Evolutionary conservation across 2,888 invertebrate genomes (phyloP).

Genomic region (Metallyticus violacea): DNA sequence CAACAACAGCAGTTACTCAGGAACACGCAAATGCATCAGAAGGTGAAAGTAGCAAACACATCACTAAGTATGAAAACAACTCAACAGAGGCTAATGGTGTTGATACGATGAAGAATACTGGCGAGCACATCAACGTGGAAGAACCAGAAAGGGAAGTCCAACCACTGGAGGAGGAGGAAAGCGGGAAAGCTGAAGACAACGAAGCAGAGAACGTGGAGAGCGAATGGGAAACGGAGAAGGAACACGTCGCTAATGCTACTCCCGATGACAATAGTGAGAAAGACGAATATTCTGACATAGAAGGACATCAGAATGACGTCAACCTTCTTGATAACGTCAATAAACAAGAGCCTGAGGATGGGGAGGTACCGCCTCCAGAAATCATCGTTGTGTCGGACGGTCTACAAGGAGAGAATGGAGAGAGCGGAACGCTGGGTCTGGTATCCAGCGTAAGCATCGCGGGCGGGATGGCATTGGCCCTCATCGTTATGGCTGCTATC

Average conservation of each 20-base stretch:
- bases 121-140: not conserved
- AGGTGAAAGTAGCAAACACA: not conserved
- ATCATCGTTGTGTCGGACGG: not conserved
- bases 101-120: no score
- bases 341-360: not conserved
- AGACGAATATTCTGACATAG: not conserved
- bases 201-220: not conserved
- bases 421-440: not conserved
- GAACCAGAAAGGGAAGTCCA: not conserved
- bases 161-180: not conserved
- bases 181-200: not conserved
- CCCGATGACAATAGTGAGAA: not conserved
- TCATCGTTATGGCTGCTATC: constrained; percentile 11
- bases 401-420: not conserved
- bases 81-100: not conserved
- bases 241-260: not conserved
- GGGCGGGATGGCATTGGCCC: constrained; percentile 7
- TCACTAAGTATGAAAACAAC: not conserved
- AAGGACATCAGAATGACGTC: not conserved
- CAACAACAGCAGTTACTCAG: not conserved
- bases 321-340: not conserved
- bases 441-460: constrained; percentile 9
- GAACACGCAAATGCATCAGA: not conserved
- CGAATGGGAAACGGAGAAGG: not conserved
- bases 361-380: not conserved